Evolutionary conservation across 2,888 invertebrate genomes (phyloP).

Genomic region (Crematogaster levior): DNA sequence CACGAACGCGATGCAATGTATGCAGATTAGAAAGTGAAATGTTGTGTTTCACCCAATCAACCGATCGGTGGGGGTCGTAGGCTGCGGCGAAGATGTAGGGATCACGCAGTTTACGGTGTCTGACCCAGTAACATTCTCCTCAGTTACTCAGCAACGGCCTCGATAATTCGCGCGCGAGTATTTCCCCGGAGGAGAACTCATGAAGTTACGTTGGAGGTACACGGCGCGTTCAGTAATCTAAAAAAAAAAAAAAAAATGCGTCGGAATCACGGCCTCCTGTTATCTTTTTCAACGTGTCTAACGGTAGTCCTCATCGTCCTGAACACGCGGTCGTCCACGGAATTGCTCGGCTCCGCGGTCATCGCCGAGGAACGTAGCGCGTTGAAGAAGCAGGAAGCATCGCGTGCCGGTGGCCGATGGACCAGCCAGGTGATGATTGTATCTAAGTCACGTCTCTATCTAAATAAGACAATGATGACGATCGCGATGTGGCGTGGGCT

Average conservation of each 20-base stretch:
- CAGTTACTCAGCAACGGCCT: constrained; percentile 77
- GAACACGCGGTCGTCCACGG: constrained; percentile 67
- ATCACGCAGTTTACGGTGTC: constrained; percentile 74
- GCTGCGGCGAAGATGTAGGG: constrained; percentile 76
- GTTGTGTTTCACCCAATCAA: constrained; percentile 54
- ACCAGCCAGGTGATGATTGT: constrained; percentile 64
- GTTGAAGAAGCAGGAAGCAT: not conserved
- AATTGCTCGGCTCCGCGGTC: constrained; percentile 46
- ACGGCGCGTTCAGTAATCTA: not conserved
- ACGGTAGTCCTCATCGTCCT: constrained; percentile 73
- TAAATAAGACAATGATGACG: not conserved
- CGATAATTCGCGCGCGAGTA: constrained; percentile 65
- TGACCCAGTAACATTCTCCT: constrained; percentile 85
- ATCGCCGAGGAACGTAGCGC: constrained; percentile 8
- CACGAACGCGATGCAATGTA: not conserved
- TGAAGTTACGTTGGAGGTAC: not conserved
- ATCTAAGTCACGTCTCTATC: not conserved
- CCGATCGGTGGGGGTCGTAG: constrained; percentile 62
- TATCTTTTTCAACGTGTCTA: constrained; percentile 69
- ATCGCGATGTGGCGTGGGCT: not conserved
- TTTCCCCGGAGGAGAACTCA: not conserved
- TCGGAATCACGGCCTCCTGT: constrained; percentile 72
- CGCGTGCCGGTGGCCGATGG: not conserved
- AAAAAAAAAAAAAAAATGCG: constrained; percentile 71
- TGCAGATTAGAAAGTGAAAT: constrained; percentile 59